Conservation (phyloP, 2,888 invertebrate species). For the Gisinianus flammeolus region DNA sequence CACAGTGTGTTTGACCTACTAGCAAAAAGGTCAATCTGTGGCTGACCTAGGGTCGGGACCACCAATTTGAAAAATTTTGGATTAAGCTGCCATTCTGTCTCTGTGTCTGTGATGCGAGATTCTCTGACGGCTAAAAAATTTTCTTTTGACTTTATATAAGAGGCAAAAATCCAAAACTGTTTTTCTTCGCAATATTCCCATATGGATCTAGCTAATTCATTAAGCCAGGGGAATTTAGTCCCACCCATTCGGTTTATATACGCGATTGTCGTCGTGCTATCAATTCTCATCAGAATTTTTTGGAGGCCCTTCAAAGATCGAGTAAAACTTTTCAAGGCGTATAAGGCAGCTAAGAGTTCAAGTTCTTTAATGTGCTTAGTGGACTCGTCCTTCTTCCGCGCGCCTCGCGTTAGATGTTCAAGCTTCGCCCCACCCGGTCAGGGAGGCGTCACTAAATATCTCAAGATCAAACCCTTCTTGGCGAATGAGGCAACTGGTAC, state of each 20-base stretch:
- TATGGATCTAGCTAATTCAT: slow-evolving; percentile 28
- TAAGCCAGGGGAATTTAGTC: neutral
- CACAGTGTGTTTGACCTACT: slow-evolving; percentile 39
- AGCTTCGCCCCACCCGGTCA: neutral
- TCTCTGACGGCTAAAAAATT: slow-evolving; percentile 36
- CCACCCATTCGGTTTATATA: slow-evolving; percentile 45
- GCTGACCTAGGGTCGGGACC: neutral
- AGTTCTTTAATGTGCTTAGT: neutral
- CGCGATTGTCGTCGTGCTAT: slow-evolving; percentile 25
- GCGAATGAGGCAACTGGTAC: neutral
- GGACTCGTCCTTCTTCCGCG: neutral
- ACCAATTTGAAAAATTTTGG: neutral
- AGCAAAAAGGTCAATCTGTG: slow-evolving; percentile 48
- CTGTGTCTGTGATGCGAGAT: slow-evolving; percentile 12
- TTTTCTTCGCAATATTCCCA: slow-evolving; percentile 39
- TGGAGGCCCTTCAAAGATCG: too few relatives aligned
- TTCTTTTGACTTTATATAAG: slow-evolving; percentile 23
- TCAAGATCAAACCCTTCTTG: neutral
- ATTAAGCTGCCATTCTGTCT: slow-evolving; percentile 32
- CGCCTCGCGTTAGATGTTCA: neutral
- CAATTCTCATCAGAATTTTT: slow-evolving; percentile 8
- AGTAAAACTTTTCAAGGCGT: too few relatives aligned
- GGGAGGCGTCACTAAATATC: neutral
- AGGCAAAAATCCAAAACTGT: slow-evolving; percentile 32
- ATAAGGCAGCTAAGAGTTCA: neutral